Evolutionary conservation across 1,140 invertebrate genomes (phyloP).

Genomic region (Leptinotarsa undecemlineata): DNA sequence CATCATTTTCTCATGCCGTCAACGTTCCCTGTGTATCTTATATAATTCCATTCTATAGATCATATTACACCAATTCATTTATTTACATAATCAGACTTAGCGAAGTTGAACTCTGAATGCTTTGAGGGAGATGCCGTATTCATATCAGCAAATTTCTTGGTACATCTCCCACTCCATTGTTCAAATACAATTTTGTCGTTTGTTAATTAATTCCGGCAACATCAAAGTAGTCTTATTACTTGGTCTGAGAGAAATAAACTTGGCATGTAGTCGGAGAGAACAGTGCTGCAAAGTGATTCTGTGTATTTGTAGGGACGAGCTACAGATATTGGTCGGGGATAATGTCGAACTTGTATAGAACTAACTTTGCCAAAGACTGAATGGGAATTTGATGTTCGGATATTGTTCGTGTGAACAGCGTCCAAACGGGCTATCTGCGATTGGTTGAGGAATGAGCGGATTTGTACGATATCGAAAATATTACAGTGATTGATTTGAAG

Average conservation of each 20-base stretch:
- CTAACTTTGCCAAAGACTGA: neutral
- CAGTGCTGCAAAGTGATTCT: constrained; percentile 35
- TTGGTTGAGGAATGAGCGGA: too few relatives aligned
- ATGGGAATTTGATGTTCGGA: neutral
- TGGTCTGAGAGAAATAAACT: constrained; percentile 36
- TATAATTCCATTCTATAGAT: too few relatives aligned
- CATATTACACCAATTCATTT: too few relatives aligned
- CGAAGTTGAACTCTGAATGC: constrained; percentile 28
- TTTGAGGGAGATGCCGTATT: constrained; percentile 38
- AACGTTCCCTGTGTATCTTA: too few relatives aligned
- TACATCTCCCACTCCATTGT: constrained; percentile 38
- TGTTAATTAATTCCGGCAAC: constrained; percentile 42
- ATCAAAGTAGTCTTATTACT: constrained; percentile 45
- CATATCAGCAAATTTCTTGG: constrained; percentile 41
- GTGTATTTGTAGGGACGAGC: constrained; percentile 25
- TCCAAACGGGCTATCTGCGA: neutral
- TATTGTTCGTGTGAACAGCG: neutral
- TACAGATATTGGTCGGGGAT: constrained; percentile 6
- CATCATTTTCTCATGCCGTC: too few relatives aligned
- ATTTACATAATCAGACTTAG: constrained; percentile 32
- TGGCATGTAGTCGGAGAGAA: constrained; percentile 32
- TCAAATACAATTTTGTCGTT: constrained; percentile 46
- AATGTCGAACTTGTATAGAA: neutral
- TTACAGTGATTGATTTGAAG: too few relatives aligned
- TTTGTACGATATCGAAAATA: too few relatives aligned